A percentile compares a stretch with the other conserved stretches of the same genome.
phyloP scores from a whole-genome alignment of 2,113 vertebrate species.

The Mus spicilegus region DNA sequence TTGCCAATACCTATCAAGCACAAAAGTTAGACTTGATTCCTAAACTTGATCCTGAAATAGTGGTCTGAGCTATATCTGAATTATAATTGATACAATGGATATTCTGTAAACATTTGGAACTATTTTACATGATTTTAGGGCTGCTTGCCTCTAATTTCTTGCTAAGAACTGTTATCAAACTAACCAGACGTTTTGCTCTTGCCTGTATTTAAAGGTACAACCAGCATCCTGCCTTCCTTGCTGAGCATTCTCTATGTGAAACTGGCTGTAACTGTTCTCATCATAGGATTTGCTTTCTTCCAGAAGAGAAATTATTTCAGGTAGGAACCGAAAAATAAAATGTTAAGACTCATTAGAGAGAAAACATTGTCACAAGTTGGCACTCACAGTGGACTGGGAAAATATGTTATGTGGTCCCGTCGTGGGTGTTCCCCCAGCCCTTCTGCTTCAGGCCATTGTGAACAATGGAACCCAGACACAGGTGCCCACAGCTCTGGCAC shows the following conservation, averaged over 20 bases:
- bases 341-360: not conserved
- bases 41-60: not conserved
- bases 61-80: not conserved
- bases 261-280: slow-evolving; percentile 37
- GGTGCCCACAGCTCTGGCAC: too few species aligned
- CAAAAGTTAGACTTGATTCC: not conserved
- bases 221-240: not conserved
- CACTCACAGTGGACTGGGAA: not conserved
- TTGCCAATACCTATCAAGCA: not conserved
- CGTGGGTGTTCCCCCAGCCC: accelerated
- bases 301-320: slow-evolving; percentile 64
- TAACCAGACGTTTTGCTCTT: not conserved
- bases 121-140: slow-evolving; percentile 36
- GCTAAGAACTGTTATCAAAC: not conserved
- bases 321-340: slow-evolving; percentile 71
- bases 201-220: slow-evolving; percentile 38
- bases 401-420: not conserved
- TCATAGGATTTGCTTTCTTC: slow-evolving; percentile 49
- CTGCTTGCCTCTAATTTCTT: not conserved
- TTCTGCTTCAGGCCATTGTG: not conserved
- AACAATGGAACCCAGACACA: not conserved
- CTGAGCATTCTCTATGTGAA: slow-evolving; percentile 17
- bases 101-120: not conserved
- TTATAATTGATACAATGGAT: not conserved
- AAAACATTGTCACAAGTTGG: not conserved